Conservation (phyloP, 1,140 invertebrate species). For the Condylostylus longicornis region DNA sequence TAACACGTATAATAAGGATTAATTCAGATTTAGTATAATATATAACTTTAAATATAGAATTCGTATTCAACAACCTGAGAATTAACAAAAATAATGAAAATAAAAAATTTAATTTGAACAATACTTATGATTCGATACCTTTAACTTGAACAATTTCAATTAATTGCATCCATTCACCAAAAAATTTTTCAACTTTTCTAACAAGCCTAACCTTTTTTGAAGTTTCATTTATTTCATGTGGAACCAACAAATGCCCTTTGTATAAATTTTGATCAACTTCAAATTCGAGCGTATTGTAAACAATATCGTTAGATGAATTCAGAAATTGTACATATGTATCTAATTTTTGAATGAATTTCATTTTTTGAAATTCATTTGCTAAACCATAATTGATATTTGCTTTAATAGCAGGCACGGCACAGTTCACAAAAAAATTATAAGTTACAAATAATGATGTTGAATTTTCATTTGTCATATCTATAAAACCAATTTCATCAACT, state of each 20-base stretch:
- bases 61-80: no score
- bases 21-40: no score
- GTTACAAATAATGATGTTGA: slow-evolving; percentile 27
- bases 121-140: no score
- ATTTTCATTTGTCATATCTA: slow-evolving; percentile 31
- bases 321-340: slow-evolving; percentile 36
- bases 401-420: slow-evolving; percentile 33
- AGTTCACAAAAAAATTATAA: slow-evolving; percentile 33
- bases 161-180: slow-evolving; percentile 19
- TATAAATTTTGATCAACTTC: slow-evolving; percentile 18
- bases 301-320: slow-evolving; percentile 13
- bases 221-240: slow-evolving; percentile 21
- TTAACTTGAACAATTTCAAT: slow-evolving; percentile 32
- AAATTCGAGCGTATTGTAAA: slow-evolving; percentile 15
- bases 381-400: slow-evolving; percentile 38
- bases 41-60: no score
- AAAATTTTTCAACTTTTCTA: slow-evolving; percentile 15
- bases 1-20: no score
- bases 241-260: slow-evolving; percentile 19
- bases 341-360: slow-evolving; percentile 41
- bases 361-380: slow-evolving; percentile 34
- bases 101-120: no score
- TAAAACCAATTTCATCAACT: slow-evolving; percentile 33
- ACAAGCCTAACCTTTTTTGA: slow-evolving; percentile 17
- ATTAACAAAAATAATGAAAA: no score